Evolutionary conservation across 2,888 invertebrate genomes (phyloP).

Genomic region (Epistrophella euchroma): DNA sequence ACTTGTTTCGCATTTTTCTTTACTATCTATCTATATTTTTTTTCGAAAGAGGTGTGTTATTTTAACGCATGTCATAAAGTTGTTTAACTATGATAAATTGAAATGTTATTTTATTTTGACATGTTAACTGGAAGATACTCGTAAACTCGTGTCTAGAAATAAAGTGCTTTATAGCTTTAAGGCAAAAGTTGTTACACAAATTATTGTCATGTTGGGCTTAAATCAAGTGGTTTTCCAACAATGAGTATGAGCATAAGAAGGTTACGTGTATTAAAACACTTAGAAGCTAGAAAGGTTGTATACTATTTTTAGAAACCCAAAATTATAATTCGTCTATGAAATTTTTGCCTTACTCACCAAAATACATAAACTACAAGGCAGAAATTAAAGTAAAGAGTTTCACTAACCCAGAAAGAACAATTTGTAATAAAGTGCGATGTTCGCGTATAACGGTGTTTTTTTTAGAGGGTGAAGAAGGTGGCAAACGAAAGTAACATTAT

Average conservation of each 20-base stretch:
- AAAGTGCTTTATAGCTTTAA: slow-evolving; percentile 15
- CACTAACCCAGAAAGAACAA: too few relatives aligned
- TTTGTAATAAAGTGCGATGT: too few relatives aligned
- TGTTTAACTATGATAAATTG: slow-evolving; percentile 20
- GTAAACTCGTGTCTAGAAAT: slow-evolving; percentile 11
- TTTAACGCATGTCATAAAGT: slow-evolving; percentile 45
- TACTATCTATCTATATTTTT: neutral
- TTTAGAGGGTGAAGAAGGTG: too few relatives aligned
- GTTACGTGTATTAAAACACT: slow-evolving; percentile 15
- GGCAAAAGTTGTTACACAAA: slow-evolving; percentile 16
- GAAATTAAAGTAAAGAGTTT: too few relatives aligned
- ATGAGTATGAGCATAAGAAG: neutral
- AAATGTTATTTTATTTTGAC: slow-evolving; percentile 29
- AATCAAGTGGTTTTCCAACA: slow-evolving; percentile 4
- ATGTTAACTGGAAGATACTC: slow-evolving; percentile 11
- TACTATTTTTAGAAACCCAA: slow-evolving; percentile 4
- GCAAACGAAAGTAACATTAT: too few relatives aligned
- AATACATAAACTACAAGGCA: too few relatives aligned
- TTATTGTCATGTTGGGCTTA: slow-evolving; percentile 22
- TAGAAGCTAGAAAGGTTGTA: neutral
- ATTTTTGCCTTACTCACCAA: neutral
- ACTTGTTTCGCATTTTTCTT: too few relatives aligned
- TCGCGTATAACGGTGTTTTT: too few relatives aligned
- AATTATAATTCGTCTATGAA: neutral
- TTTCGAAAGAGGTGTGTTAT: slow-evolving; percentile 37